A percentile compares a stretch with the other conserved stretches of the same genome.
Evolutionary conservation across 2,888 invertebrate species (phyloP).

Genomic region (Thera obeliscata): DNA sequence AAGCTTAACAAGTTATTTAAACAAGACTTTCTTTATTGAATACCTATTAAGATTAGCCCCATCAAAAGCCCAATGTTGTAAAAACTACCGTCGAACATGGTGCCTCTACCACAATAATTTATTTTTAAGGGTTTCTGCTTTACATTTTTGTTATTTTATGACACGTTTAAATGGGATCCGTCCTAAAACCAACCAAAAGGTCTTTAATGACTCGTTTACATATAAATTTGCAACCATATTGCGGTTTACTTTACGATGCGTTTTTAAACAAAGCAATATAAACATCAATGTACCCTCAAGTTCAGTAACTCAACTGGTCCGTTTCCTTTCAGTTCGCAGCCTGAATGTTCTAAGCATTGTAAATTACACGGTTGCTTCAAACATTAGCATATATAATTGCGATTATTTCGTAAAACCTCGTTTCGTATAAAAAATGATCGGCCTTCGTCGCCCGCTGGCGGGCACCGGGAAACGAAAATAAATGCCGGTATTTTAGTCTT

Average conservation of each 20-base stretch:
- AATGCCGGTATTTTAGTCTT: slow-evolving; percentile 27
- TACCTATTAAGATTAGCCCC: slow-evolving; percentile 2
- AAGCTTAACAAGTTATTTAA: background rate
- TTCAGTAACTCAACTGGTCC: slow-evolving; percentile 4
- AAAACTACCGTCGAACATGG: slow-evolving; percentile 24
- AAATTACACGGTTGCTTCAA: slow-evolving; percentile 39
- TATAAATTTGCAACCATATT: slow-evolving; percentile 29
- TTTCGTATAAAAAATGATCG: slow-evolving; percentile 38
- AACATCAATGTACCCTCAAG: slow-evolving; percentile 1
- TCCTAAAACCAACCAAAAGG: slow-evolving; percentile 25
- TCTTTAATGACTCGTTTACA: slow-evolving; percentile 18
- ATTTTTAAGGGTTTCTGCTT: slow-evolving; percentile 16
- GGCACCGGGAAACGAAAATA: slow-evolving; percentile 45
- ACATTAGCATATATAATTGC: slow-evolving; percentile 52
- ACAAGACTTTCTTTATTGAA: slow-evolving; percentile 14
- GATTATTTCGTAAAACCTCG: slow-evolving; percentile 53
- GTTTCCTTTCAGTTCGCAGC: slow-evolving; percentile 9
- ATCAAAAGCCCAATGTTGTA: slow-evolving; percentile 21
- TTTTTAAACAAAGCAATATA: slow-evolving; percentile 1
- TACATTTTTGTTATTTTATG: slow-evolving; percentile 25
- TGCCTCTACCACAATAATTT: slow-evolving; percentile 29
- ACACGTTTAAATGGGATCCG: slow-evolving; percentile 26
- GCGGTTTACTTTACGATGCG: slow-evolving; percentile 22
- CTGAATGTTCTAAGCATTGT: slow-evolving; percentile 37
- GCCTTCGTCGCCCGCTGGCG: slow-evolving; percentile 42